Evolutionary conservation across 2,113 vertebrate species (phyloP).

Genomic region (Rhipidura dahli): DNA sequence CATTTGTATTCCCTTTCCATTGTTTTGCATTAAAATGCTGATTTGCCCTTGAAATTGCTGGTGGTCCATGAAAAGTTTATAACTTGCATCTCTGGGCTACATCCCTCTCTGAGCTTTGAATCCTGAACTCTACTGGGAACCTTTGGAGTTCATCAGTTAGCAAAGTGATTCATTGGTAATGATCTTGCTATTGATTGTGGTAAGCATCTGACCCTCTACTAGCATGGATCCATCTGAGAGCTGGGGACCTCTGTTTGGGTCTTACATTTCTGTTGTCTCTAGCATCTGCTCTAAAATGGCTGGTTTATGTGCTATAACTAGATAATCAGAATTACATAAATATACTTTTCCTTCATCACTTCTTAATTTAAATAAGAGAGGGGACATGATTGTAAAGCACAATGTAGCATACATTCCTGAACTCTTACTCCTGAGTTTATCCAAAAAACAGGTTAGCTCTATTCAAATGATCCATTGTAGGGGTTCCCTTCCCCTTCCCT

Average conservation of each 20-base stretch:
- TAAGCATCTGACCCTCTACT: neutral
- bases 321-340: neutral
- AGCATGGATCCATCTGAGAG: neutral
- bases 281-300: neutral
- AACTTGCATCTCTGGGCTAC: neutral
- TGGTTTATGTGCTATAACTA: neutral
- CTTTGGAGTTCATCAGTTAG: neutral
- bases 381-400: neutral
- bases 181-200: neutral
- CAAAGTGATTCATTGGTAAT: neutral
- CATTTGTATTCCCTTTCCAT: neutral
- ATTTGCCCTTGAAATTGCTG: neutral
- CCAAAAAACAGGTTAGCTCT: neutral
- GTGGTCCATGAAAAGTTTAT: neutral
- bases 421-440: neutral
- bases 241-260: neutral
- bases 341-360: neutral
- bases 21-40: neutral
- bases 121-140: neutral
- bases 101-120: neutral
- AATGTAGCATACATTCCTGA: neutral
- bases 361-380: neutral
- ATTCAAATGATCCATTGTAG: neutral
- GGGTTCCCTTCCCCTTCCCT: neutral
- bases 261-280: neutral